These are phyloP conservation scores for Tetragonula carbonaria DNA, from an alignment of 2,888 invertebrate genomes.

Conservation along the genomic window DNA sequence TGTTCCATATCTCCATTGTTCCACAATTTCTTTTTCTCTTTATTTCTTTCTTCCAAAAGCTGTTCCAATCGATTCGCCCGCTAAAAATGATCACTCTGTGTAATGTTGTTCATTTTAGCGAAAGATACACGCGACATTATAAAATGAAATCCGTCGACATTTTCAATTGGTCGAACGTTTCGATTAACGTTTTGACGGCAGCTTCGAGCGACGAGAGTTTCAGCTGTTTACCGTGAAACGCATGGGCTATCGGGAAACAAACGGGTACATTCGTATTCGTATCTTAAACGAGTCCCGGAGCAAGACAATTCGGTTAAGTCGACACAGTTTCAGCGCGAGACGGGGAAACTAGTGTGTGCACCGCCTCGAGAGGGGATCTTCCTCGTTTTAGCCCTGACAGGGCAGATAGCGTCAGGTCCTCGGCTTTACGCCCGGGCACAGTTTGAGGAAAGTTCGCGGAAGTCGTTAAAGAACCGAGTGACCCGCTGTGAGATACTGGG, in stretches of 20 bases:
- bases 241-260: not conserved
- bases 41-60: no score
- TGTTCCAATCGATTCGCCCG: no score
- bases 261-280: constrained; percentile 13
- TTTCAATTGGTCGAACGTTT: constrained; percentile 36
- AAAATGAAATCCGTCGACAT: not conserved
- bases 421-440: constrained; percentile 33
- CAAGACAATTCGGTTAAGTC: constrained; percentile 28
- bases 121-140: no score
- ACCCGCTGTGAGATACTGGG: constrained; percentile 56
- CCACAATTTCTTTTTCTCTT: no score
- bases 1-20: no score
- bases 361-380: constrained; percentile 11
- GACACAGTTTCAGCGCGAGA: constrained; percentile 17
- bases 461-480: constrained; percentile 65
- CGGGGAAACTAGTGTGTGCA: not conserved
- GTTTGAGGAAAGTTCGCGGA: constrained; percentile 52
- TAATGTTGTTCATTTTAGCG: no score
- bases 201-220: not conserved
- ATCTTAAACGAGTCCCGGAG: constrained; percentile 18
- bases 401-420: constrained; percentile 31
- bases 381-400: constrained; percentile 15
- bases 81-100: no score
- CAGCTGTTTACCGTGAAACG: constrained; percentile 2
- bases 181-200: constrained; percentile 14